Evolutionary conservation across 2,113 vertebrate genomes (phyloP).

Genomic region (Phycodurus eques): DNA sequence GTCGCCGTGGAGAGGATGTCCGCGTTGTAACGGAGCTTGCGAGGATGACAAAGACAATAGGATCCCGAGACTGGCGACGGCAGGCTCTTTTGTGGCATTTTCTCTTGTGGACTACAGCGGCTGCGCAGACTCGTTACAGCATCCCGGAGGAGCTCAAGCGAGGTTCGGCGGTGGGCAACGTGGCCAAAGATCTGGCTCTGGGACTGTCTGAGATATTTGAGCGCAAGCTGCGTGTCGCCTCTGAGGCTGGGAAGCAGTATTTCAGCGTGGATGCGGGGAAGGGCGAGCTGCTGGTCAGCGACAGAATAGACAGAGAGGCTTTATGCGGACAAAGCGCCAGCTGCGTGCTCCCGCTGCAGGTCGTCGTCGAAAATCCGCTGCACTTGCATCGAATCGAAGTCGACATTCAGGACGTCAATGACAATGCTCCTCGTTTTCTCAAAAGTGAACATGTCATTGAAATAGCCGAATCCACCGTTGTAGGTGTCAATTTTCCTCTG

Average conservation of each 20-base stretch:
- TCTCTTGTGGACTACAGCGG: constrained; percentile 64
- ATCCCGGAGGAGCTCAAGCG: constrained; percentile 72
- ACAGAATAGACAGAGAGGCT: constrained; percentile 80
- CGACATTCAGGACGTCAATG: constrained; percentile 79
- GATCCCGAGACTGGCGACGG: constrained; percentile 57
- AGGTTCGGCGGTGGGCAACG: constrained; percentile 74
- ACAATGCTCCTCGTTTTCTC: constrained; percentile 74
- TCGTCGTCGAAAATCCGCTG: constrained; percentile 76
- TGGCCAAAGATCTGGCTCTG: constrained; percentile 78
- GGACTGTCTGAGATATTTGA: constrained; percentile 65
- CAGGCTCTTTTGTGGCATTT: constrained; percentile 52
- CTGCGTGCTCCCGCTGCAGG: constrained; percentile 75
- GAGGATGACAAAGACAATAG: constrained; percentile 58
- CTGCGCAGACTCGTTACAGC: constrained; percentile 67
- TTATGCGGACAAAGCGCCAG: constrained; percentile 74
- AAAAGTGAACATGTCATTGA: constrained; percentile 17
- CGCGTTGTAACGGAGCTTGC: constrained; percentile 2
- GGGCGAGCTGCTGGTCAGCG: constrained; percentile 75
- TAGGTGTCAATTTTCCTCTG: constrained; percentile 58
- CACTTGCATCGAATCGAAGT: constrained; percentile 77
- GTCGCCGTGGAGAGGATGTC: constrained; percentile 13
- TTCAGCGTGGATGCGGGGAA: constrained; percentile 74
- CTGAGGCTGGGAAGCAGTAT: constrained; percentile 72
- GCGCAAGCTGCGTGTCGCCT: constrained; percentile 73
- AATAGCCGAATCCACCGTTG: constrained; percentile 55